Evolutionary conservation across 2,797 vertebrate species (phyloP).

Genomic region (Manis javanica): DNA sequence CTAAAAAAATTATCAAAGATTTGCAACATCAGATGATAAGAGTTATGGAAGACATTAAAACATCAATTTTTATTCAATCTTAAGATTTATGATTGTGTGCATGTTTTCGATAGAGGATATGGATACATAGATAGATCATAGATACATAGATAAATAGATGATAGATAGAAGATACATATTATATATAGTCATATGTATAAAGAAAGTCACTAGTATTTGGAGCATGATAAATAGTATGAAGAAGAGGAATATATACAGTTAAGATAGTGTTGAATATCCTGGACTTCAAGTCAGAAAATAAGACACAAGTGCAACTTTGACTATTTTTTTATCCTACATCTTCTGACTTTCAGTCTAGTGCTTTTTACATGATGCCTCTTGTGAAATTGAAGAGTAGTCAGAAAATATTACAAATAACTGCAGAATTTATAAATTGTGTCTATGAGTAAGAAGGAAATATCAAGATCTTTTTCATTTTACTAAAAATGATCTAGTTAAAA

Average conservation of each 20-base stretch:
- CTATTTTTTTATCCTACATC: not conserved
- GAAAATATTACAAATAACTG: not conserved
- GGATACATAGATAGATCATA: too few species aligned
- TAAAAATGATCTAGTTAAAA: not conserved
- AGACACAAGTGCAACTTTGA: not conserved
- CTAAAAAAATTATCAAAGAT: not conserved
- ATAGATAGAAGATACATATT: too few species aligned
- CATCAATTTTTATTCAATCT: not conserved
- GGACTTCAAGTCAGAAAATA: not conserved
- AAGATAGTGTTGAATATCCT: not conserved
- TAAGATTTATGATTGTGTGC: not conserved
- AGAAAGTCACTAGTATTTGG: not conserved
- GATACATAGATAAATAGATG: too few species aligned
- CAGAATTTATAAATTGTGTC: not conserved
- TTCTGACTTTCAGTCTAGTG: not conserved
- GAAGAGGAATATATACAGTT: not conserved
- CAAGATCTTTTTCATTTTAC: not conserved
- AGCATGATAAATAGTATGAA: not conserved
- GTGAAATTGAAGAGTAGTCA: not conserved
- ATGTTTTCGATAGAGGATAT: not conserved
- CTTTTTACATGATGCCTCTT: not conserved
- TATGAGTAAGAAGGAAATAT: not conserved
- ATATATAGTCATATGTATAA: too few species aligned
- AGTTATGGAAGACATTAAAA: not conserved
- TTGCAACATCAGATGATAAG: not conserved